These are phyloP conservation scores for Trogon surrucura DNA, from an alignment of 2,113 vertebrate genomes.

Conservation along the genomic window DNA sequence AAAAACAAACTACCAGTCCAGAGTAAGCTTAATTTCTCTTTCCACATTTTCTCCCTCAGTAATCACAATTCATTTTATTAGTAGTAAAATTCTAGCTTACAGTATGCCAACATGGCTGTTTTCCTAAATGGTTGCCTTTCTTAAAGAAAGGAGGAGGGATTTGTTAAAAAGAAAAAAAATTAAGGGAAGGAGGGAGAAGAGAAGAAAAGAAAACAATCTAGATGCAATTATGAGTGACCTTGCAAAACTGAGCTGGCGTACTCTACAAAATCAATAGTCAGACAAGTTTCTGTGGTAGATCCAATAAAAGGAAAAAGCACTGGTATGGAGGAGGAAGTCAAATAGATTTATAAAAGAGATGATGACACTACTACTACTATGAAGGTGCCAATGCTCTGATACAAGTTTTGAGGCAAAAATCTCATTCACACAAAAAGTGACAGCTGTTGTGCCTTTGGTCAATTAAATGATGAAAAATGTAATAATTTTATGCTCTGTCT, in stretches of 20 bases:
- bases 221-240: slow-evolving; percentile 61
- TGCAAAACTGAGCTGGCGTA: slow-evolving; percentile 37
- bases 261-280: slow-evolving; percentile 53
- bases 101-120: background rate
- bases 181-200: background rate
- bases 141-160: background rate
- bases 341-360: slow-evolving; percentile 1
- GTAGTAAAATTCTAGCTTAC: slow-evolving; percentile 20
- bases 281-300: slow-evolving; percentile 33
- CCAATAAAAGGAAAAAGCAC: slow-evolving; percentile 19
- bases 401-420: slow-evolving; percentile 40
- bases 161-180: background rate
- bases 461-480: slow-evolving; percentile 32
- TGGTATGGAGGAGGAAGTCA: background rate
- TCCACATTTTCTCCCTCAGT: background rate
- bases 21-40: background rate
- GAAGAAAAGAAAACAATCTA: background rate
- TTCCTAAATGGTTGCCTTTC: background rate
- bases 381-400: background rate
- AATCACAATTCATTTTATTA: background rate
- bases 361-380: background rate
- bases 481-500: slow-evolving; percentile 36
- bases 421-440: slow-evolving; percentile 43
- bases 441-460: slow-evolving; percentile 33
- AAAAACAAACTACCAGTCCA: background rate